A percentile compares a stretch with the other conserved stretches of the same genome.
Conservation (phyloP, 2,888 invertebrate species). For the Mesochorus sp. region DNA sequence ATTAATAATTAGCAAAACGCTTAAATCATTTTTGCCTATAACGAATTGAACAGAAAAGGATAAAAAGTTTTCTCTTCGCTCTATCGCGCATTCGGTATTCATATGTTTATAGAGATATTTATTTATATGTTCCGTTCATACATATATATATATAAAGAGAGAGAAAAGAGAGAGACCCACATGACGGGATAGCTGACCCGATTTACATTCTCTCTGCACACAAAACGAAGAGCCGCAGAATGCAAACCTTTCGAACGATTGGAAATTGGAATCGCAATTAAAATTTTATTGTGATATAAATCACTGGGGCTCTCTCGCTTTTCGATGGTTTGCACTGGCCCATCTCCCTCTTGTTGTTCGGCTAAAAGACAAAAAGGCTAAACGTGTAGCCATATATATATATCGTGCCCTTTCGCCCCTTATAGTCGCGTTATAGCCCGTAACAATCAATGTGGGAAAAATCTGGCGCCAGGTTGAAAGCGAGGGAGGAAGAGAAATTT, state of each 20-base stretch:
- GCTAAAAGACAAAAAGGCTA: conserved; percentile 54
- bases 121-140: background rate
- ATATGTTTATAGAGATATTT: background rate
- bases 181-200: conserved; percentile 40
- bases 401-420: background rate
- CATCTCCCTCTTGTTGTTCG: conserved; percentile 19
- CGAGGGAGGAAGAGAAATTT: background rate
- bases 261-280: conserved; percentile 61
- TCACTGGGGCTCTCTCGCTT: conserved; percentile 34
- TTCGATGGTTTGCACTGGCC: conserved; percentile 3
- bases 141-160: background rate
- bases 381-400: conserved; percentile 19
- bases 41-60: conserved; percentile 4
- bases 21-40: conserved; percentile 28
- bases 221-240: conserved; percentile 43
- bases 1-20: conserved; percentile 28
- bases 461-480: conserved; percentile 37
- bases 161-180: conserved; percentile 13
- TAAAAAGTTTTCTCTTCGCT: background rate
- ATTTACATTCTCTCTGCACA: conserved; percentile 47
- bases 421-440: background rate
- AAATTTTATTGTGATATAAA: conserved; percentile 62
- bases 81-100: background rate
- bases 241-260: conserved; percentile 48
- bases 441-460: conserved; percentile 29